Evolutionary conservation across 2,797 vertebrate genomes (phyloP), one percentile per base, ranked within the genome.

Genomic region (Anisognathus igniventris): DNA sequence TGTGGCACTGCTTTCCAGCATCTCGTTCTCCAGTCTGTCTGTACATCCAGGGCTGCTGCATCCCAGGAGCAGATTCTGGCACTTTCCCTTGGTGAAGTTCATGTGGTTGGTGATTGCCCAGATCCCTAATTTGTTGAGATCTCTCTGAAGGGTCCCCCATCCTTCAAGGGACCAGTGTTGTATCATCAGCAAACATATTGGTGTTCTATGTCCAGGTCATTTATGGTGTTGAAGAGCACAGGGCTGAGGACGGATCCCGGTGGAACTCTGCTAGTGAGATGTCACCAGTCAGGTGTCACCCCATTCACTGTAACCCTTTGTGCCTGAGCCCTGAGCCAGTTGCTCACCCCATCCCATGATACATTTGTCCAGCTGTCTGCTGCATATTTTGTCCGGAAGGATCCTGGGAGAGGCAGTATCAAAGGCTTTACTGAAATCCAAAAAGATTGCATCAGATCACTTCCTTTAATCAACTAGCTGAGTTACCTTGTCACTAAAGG

Each of bases 381-480:
- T 71, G 22, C 9, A 10, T 22, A 53, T 11, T 51, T 18, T 0
- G 0, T 25, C 8, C 56, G 61, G 47, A 51, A 51, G 7, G 27
- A 37, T 31, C 1, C 6, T 3, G 2, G 19, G 31, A 51, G 22
- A 70, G 39, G 5, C 13, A 11, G 2, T 14, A 51, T 7, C 3
- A 6, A 61, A 81, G 12, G 5, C n/a, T 51, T 44, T 25, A 21
- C 31, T 31, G n/a, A 37, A 70, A 60, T 51, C 10, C 21, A 35
- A 18, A 60, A 60, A 21, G 10, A 21, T 70, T 51, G 7, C 14
- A 60, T 35, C 25, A 42, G 14, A 17, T 50, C 31, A 28, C 10
- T 35, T 42, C 21, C 31, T 33, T 35, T 51, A 37, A 17, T 51
- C 25, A 70, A 17, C 22, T 25, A 31, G 21, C 21, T 60, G 37